These are phyloP conservation scores for Corbicula japonica DNA, from an alignment of 2,888 invertebrate genomes.

Conservation along the genomic window DNA sequence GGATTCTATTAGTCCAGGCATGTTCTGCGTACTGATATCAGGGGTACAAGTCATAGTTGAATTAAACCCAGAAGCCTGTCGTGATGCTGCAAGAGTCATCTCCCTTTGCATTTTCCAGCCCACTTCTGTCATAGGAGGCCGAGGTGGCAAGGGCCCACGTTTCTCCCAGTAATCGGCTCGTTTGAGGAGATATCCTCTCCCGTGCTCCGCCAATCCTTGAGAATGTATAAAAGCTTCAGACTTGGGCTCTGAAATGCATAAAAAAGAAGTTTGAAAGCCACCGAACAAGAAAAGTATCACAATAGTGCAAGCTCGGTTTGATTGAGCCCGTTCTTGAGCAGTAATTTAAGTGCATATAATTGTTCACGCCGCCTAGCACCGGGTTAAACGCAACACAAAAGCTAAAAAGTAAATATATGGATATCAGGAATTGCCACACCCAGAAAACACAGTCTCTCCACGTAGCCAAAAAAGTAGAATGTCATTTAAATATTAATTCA, in stretches of 20 bases:
- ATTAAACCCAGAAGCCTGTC: slow-evolving; percentile 24
- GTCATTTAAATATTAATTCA: no score
- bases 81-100: slow-evolving; percentile 36
- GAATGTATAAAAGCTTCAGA: slow-evolving; percentile 50
- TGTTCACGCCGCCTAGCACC: no score
- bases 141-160: slow-evolving; percentile 68
- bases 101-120: slow-evolving; percentile 68
- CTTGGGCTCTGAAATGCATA: slow-evolving; percentile 48
- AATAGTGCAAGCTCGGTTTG: no score
- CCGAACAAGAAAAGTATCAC: no score
- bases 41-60: slow-evolving; percentile 41
- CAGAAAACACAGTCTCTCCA: no score
- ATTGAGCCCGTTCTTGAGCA: no score
- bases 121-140: slow-evolving; percentile 68
- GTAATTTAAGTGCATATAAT: no score
- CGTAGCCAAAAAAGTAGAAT: no score
- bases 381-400: no score
- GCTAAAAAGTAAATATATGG: no score
- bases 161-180: slow-evolving; percentile 71
- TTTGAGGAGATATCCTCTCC: slow-evolving; percentile 69
- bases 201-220: slow-evolving; percentile 64
- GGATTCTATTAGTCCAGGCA: slow-evolving; percentile 40
- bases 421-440: no score
- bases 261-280: no score
- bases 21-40: slow-evolving; percentile 13